These are phyloP conservation scores for Pachycephala philippinensis DNA, from an alignment of 2,113 vertebrate species.

Conservation along the genomic window DNA sequence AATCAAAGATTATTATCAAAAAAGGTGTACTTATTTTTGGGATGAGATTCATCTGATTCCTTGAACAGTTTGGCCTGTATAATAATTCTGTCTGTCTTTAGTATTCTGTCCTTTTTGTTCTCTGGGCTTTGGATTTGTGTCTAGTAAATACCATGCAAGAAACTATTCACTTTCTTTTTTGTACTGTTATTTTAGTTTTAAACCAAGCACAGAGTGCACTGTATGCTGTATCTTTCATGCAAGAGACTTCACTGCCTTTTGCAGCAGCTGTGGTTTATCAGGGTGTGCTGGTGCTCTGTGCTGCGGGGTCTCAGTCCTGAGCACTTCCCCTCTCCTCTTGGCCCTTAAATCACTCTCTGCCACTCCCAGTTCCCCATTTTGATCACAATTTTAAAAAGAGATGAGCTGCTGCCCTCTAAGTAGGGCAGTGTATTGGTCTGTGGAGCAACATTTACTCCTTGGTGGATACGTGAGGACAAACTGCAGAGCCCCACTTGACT, in stretches of 20 bases:
- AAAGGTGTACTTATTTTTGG: neutral
- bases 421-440: neutral
- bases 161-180: neutral
- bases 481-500: neutral
- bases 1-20: neutral
- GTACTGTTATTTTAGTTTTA: neutral
- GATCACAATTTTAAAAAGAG: neutral
- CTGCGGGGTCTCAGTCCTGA: neutral
- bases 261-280: neutral
- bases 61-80: neutral
- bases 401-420: neutral
- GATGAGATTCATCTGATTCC: neutral
- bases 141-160: neutral
- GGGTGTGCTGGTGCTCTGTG: neutral
- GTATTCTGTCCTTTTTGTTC: neutral
- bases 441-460: neutral
- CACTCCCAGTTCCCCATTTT: fast-evolving
- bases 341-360: neutral
- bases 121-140: neutral
- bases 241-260: neutral
- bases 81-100: neutral
- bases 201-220: neutral
- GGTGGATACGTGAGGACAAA: neutral
- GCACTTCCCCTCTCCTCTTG: neutral
- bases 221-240: neutral